Conservation (phyloP, 2,113 vertebrate species). For the Gobio gobio region DNA sequence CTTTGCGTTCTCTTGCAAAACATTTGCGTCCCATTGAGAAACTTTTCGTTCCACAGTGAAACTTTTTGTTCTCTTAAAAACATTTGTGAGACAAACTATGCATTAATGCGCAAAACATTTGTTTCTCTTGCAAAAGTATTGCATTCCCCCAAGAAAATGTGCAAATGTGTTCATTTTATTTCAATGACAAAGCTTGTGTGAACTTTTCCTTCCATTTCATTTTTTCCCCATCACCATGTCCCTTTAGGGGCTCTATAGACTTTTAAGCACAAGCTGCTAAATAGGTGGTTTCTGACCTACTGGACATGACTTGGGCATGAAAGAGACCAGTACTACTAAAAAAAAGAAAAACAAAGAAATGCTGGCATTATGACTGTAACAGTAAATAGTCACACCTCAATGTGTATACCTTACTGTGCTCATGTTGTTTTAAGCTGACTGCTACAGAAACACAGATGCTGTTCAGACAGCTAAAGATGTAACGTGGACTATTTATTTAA, state of each 20-base stretch:
- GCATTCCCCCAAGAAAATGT: neutral
- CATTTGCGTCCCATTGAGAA: accelerated
- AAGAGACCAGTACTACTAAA: too few relatives aligned
- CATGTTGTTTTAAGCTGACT: too few relatives aligned
- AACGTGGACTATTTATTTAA: neutral
- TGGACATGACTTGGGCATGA: neutral
- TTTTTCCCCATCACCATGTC: neutral
- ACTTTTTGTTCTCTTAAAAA: neutral
- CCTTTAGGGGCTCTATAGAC: neutral
- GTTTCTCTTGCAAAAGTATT: neutral
- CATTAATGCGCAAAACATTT: neutral
- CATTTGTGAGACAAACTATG: neutral
- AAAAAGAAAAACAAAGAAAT: too few relatives aligned
- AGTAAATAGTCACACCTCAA: neutral
- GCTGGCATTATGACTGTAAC: neutral
- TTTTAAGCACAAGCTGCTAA: neutral
- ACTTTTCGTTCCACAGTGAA: neutral
- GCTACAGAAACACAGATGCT: neutral
- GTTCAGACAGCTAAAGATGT: neutral
- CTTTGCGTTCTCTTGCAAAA: neutral
- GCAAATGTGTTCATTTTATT: too few relatives aligned
- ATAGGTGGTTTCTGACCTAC: neutral
- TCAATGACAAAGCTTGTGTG: too few relatives aligned
- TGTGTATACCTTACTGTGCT: neutral
- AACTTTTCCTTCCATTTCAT: too few relatives aligned